Percentiles rank a stretch among this genome's conserved stretches.
phyloP scores from a whole-genome alignment of 2,113 vertebrate genomes.

The Pogonocichla stellata region DNA sequence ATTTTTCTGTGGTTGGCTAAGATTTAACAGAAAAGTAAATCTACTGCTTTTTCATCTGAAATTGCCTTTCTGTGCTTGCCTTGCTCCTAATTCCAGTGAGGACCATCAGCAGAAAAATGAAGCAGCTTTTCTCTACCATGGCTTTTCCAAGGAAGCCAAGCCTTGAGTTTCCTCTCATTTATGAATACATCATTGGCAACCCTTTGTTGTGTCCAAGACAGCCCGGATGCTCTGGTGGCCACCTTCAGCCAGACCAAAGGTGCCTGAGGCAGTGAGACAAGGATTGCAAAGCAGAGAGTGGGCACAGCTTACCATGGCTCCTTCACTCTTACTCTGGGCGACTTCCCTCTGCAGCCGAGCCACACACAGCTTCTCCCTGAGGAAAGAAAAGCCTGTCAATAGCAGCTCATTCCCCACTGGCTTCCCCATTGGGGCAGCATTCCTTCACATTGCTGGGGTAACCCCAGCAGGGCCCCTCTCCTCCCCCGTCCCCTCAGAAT shows the following conservation, averaged over 20 bases:
- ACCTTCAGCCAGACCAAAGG: neutral
- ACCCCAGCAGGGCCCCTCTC: slow-evolving; percentile 1
- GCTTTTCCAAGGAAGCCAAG: neutral
- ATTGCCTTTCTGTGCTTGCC: neutral
- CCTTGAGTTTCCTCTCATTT: neutral
- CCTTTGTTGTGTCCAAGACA: neutral
- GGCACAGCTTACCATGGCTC: slow-evolving; percentile 84
- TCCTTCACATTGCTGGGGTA: slow-evolving; percentile 1
- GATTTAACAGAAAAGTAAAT: neutral
- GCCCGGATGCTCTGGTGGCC: neutral
- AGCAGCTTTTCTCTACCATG: neutral
- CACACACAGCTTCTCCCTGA: slow-evolving; percentile 91
- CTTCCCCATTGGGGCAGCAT: neutral
- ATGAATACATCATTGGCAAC: neutral
- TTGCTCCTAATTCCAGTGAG: neutral
- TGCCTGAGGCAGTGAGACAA: neutral
- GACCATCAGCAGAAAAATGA: neutral
- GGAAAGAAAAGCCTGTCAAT: slow-evolving; percentile 63
- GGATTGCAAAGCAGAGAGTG: neutral
- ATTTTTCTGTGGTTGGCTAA: neutral
- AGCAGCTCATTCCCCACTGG: neutral
- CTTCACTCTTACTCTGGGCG: slow-evolving; percentile 85
- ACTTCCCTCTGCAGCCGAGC: slow-evolving; percentile 89
- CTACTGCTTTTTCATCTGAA: neutral
- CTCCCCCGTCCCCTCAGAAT: neutral